Percentiles rank a stretch among this genome's conserved stretches.
Conservation (phyloP, 2,888 invertebrate genomes). For the Ichneumon xanthorius region DNA sequence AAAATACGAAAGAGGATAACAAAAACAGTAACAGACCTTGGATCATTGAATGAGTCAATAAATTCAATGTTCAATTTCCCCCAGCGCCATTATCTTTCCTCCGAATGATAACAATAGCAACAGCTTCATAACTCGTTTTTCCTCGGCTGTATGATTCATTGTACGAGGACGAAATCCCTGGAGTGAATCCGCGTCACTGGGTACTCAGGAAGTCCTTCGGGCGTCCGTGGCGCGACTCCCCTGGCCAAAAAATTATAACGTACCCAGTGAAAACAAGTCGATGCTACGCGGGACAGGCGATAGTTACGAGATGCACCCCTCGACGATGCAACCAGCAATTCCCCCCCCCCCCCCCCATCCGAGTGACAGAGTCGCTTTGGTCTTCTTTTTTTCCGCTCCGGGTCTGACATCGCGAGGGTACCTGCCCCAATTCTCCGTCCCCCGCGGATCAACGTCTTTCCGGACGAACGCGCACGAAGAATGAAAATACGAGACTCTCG, state of each 20-base stretch:
- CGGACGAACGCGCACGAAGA: constrained; percentile 80
- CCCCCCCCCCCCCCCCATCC: constrained; percentile 11
- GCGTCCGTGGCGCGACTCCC: neutral
- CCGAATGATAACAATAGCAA: neutral
- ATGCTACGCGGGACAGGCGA: constrained; percentile 30
- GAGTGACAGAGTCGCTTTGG: constrained; percentile 62
- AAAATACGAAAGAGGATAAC: neutral
- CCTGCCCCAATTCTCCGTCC: constrained; percentile 71
- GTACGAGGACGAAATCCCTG: constrained; percentile 15
- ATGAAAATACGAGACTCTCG: constrained; percentile 73
- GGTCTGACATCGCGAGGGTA: constrained; percentile 58
- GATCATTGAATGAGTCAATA: constrained; percentile 7
- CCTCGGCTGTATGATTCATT: constrained; percentile 11
- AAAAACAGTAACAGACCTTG: constrained; percentile 13
- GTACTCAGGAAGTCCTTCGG: neutral
- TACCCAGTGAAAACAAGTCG: constrained; percentile 50
- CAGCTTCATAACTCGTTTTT: constrained; percentile 31
- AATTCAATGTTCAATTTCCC: constrained; percentile 3
- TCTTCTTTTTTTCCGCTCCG: constrained; percentile 67
- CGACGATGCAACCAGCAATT: constrained; percentile 1
- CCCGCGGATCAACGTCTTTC: constrained; percentile 78
- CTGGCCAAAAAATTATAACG: constrained; percentile 37
- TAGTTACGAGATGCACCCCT: constrained; percentile 18
- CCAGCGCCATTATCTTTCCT: neutral
- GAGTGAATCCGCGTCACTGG: constrained; percentile 23